Evolutionary conservation across 2,888 invertebrate species (phyloP).

Genomic region (Morpho deidamia): DNA sequence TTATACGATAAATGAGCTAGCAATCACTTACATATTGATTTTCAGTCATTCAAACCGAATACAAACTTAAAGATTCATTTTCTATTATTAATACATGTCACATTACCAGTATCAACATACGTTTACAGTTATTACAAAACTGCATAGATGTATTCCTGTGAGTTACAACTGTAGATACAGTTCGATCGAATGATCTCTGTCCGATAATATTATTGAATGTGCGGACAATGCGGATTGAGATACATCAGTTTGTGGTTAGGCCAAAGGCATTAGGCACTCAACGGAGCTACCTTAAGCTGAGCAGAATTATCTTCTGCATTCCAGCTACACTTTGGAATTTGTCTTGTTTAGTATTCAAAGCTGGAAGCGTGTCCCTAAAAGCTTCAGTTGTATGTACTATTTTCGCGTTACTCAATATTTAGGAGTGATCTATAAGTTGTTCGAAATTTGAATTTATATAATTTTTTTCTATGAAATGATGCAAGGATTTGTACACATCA

Average conservation of each 20-base stretch:
- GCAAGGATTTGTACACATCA: too few species aligned
- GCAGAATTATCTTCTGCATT: conserved; percentile 28
- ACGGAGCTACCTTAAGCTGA: conserved; percentile 27
- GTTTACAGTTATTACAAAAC: too few species aligned
- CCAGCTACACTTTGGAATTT: conserved; percentile 19
- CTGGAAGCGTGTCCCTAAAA: conserved; percentile 10
- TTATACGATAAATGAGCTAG: too few species aligned
- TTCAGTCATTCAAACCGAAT: too few species aligned
- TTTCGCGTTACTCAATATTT: not conserved
- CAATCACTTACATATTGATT: too few species aligned
- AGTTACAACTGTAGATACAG: not conserved
- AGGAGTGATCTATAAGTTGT: too few species aligned
- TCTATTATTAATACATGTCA: too few species aligned
- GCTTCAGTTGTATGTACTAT: not conserved
- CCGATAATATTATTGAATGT: conserved; percentile 24
- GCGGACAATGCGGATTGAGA: conserved; percentile 19
- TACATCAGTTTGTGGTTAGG: conserved; percentile 25
- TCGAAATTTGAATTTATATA: too few species aligned
- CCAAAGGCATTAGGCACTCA: conserved; percentile 29
- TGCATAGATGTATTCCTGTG: conserved; percentile 7
- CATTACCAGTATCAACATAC: too few species aligned
- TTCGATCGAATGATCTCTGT: conserved; percentile 5
- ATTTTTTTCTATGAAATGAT: too few species aligned
- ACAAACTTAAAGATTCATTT: too few species aligned
- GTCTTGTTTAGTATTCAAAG: conserved; percentile 27